Percentiles rank a stretch among this genome's conserved stretches.
Evolutionary conservation across 2,797 vertebrate genomes (phyloP).

Genomic region (Argya squamiceps): DNA sequence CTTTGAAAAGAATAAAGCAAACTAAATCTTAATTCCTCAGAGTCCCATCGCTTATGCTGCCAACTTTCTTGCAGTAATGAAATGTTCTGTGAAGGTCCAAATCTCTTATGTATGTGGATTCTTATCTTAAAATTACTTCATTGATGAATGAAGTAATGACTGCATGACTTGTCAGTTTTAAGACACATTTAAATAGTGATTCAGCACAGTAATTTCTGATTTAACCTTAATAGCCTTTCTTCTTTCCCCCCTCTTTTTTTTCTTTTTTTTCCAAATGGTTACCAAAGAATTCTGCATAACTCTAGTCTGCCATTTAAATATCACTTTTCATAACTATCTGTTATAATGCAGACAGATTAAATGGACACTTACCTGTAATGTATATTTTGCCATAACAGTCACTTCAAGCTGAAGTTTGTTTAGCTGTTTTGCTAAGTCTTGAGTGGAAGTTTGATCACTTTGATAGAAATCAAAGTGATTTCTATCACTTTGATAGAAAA

Average conservation of each 20-base stretch:
- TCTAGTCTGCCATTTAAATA: neutral
- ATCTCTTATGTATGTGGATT: neutral
- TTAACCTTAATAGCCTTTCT: neutral
- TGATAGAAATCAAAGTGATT: neutral
- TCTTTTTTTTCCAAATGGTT: rapidly evolving
- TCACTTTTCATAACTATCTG: neutral
- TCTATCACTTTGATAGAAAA: neutral
- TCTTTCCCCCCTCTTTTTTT: rapidly evolving
- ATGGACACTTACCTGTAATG: neutral
- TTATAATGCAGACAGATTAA: neutral
- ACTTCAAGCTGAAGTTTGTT: neutral
- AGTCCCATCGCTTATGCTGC: neutral
- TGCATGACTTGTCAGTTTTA: neutral
- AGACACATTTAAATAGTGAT: neutral
- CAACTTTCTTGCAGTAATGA: neutral
- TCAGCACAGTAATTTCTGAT: neutral
- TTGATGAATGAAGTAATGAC: neutral
- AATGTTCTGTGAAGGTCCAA: neutral
- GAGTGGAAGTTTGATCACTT: neutral
- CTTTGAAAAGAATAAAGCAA: neutral
- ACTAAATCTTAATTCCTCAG: neutral
- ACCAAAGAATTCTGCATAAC: neutral
- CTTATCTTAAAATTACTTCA: neutral
- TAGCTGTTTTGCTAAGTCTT: neutral
- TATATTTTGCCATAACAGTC: neutral